These are phyloP conservation scores for Syrmaticus mikado DNA, from an alignment of 2,113 vertebrate species.

Conservation along the genomic window DNA sequence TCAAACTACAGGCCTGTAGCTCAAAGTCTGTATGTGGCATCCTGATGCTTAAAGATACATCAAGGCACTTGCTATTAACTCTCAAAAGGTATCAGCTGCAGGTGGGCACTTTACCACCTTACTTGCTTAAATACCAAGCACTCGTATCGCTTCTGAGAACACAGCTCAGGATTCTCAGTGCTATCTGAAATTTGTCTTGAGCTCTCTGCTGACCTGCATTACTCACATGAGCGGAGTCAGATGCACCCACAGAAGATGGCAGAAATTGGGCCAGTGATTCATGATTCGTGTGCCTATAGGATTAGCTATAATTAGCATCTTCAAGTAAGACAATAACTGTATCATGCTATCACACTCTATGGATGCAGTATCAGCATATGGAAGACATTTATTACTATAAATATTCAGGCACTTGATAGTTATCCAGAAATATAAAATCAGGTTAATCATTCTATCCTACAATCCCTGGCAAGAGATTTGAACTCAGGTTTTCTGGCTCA, in stretches of 20 bases:
- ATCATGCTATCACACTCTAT: conserved; percentile 43
- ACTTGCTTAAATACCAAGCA: not conserved
- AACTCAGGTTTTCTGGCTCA: conserved; percentile 74
- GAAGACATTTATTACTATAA: conserved; percentile 75
- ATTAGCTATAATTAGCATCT: conserved; percentile 46
- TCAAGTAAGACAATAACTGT: conserved; percentile 42
- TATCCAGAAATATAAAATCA: conserved; percentile 73
- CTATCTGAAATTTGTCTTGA: conserved; percentile 39
- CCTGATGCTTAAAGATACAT: not conserved
- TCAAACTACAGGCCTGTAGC: not conserved
- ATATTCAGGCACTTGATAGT: conserved; percentile 73
- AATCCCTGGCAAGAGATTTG: conserved; percentile 70
- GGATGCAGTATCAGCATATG: conserved; percentile 66
- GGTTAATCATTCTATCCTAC: conserved; percentile 74
- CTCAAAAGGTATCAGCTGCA: not conserved
- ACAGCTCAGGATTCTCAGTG: not conserved
- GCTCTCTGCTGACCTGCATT: conserved; percentile 50
- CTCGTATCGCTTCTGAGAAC: not conserved
- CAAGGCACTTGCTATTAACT: not conserved
- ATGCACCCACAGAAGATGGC: conserved; percentile 22
- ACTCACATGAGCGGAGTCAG: conserved; percentile 28
- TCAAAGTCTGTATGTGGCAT: not conserved
- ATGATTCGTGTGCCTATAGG: conserved; percentile 48
- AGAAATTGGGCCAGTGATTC: conserved; percentile 43
- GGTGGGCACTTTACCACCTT: not conserved